Percentiles rank a stretch among this genome's conserved stretches.
These are phyloP conservation scores for Hybos culiciformis DNA, from an alignment of 2,888 invertebrate genomes.

Conservation along the genomic window DNA sequence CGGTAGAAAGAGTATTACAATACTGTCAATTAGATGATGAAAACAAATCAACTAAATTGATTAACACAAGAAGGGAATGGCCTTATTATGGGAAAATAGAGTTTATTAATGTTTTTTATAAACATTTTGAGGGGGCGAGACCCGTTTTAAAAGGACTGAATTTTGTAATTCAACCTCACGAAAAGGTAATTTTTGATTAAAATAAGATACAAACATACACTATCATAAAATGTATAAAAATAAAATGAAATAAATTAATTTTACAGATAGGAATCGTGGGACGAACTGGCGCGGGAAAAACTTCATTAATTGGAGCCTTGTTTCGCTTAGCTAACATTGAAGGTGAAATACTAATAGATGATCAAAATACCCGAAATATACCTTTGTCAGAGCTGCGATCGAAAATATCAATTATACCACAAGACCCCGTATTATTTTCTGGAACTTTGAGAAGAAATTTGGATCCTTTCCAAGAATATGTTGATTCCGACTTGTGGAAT, in stretches of 20 bases:
- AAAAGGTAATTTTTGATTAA: conserved; percentile 37
- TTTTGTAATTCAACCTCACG: conserved; percentile 37
- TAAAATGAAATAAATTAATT: too few species aligned
- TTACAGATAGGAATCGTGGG: conserved; percentile 49
- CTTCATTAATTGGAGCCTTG: conserved; percentile 47
- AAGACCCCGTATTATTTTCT: conserved; percentile 38
- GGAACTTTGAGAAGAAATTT: conserved; percentile 51
- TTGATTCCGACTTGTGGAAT: conserved; percentile 53
- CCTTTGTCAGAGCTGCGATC: conserved; percentile 46
- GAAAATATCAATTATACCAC: conserved; percentile 50
- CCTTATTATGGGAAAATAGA: conserved; percentile 38
- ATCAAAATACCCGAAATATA: conserved; percentile 43
- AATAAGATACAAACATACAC: neutral
- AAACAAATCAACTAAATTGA: conserved; percentile 27
- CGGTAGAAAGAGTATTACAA: conserved; percentile 61
- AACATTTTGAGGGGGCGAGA: conserved; percentile 69
- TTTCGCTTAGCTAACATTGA: conserved; percentile 46
- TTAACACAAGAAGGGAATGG: conserved; percentile 30
- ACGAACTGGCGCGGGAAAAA: conserved; percentile 59
- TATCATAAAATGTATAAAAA: neutral
- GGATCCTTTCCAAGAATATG: conserved; percentile 59
- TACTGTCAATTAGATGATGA: conserved; percentile 38
- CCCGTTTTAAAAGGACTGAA: conserved; percentile 63
- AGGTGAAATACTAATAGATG: conserved; percentile 56
- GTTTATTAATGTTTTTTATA: conserved; percentile 40